Base-by-base conservation (phyloP, 2,797 vertebrate genomes). In the Coilia nasus region DNA sequence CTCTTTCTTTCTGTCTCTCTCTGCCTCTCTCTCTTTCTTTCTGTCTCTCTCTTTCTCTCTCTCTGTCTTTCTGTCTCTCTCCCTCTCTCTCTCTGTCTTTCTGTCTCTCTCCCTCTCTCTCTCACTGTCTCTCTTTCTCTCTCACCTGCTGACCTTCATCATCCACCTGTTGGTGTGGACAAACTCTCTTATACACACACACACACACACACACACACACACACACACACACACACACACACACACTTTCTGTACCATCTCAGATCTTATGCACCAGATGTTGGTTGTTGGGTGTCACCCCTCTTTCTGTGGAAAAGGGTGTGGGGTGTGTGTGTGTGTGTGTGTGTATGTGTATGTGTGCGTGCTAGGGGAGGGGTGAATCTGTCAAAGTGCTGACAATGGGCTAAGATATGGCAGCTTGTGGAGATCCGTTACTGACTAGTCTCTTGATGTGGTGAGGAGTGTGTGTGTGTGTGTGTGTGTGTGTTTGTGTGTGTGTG, bases 401-500 rank as follows among this genome's bases (percentile, higher is more conserved):
- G 85, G 90, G 88, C 89, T 89, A 90, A 89, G 86, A 88, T 89
- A 89, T 90, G 88, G 89, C 81, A 83, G 59, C 71, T 75, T 64
- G 87, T 71, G 86, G 81, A 87, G 81, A 82, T 57, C 86, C 54
- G 85, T 85, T 85, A 85, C 85, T 88, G 87, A 89, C 88, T 88
- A 87, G 87, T 82, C 86, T 87, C 85, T 90, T 90, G 90, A 90
- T 90, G 90, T 88, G 86, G 84, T 56, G 82, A 87, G 83, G 82
- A 28, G 82, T 15, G 35, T 41, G 5, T 54, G 50, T 54, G 50
- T 54, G 50, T 54, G 50, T 54, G 50, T 54, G 50, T 54, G 50
- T 54, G 50, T 54, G 50, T 54, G 50, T 54, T 2, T 54, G 50
- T 54, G 50, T 54, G 50, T 54, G 50, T 54, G 50, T 54, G 50